These are phyloP conservation scores for Raja brachyura DNA, from an alignment of 2,113 vertebrate genomes.

Conservation along the genomic window DNA sequence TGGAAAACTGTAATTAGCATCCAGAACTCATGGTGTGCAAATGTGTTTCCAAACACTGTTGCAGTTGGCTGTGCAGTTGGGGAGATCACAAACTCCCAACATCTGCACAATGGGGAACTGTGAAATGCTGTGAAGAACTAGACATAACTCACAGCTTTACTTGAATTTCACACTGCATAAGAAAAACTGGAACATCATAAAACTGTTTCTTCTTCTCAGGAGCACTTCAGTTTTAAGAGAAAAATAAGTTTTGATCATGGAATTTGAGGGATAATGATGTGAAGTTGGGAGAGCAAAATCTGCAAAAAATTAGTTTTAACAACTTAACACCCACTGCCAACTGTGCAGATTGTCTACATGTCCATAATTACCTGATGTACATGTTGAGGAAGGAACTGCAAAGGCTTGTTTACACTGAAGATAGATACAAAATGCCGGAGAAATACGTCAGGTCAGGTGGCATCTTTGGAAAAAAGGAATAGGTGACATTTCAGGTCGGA, in stretches of 20 bases:
- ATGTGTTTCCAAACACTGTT: not conserved
- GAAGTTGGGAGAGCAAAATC: not conserved
- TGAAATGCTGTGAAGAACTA: not conserved
- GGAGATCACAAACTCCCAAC: not conserved
- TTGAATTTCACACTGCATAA: conserved; percentile 6
- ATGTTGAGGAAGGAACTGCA: too few relatives aligned
- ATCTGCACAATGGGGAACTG: not conserved
- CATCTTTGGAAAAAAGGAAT: too few relatives aligned
- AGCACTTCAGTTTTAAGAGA: not conserved
- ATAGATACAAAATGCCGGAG: too few relatives aligned
- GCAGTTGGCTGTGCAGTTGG: not conserved
- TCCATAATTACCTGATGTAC: not conserved
- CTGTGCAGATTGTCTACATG: not conserved
- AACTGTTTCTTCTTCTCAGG: not conserved
- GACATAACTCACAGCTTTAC: conserved; percentile 1
- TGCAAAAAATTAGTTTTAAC: not conserved
- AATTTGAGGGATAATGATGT: not conserved
- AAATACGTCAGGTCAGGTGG: too few relatives aligned
- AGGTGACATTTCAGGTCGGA: too few relatives aligned
- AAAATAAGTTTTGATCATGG: not conserved
- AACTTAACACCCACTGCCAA: not conserved
- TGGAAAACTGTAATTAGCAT: not conserved
- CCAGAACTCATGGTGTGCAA: not conserved
- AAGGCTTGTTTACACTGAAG: too few relatives aligned
- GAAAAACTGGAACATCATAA: not conserved